Evolutionary conservation across 2,797 vertebrate species (phyloP).

Genomic region (Cyclura pinguis): DNA sequence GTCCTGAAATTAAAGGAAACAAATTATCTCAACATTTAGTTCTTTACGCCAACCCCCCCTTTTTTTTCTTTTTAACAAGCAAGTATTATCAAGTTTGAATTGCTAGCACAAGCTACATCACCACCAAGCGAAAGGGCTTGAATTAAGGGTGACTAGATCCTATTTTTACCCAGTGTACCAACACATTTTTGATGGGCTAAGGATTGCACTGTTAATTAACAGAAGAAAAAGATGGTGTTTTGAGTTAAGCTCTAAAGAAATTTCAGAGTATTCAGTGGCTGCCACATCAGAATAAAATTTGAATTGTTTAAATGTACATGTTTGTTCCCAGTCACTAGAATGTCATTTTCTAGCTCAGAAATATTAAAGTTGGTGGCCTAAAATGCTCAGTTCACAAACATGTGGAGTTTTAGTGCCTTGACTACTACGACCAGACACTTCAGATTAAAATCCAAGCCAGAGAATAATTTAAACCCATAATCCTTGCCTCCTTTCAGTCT

Average conservation of each 20-base stretch:
- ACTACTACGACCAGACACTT: neutral
- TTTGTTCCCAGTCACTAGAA: neutral
- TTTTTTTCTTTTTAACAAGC: neutral
- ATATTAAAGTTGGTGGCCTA: neutral
- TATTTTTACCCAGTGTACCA: neutral
- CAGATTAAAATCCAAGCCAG: neutral
- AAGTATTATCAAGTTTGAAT: neutral
- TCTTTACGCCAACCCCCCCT: neutral
- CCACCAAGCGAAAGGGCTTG: neutral
- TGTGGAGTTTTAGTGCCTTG: neutral
- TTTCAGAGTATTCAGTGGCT: constrained; percentile 7
- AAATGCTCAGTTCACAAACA: neutral
- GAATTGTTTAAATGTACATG: neutral
- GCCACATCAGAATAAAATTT: neutral
- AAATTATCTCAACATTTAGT: constrained; percentile 10
- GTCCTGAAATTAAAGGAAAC: constrained; percentile 79
- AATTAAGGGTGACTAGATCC: neutral
- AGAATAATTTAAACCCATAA: neutral
- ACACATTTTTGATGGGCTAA: neutral
- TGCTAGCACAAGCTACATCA: neutral
- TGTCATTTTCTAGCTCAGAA: neutral
- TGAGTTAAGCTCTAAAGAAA: neutral
- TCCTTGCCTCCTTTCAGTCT: neutral
- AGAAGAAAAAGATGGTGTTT: constrained; percentile 16
- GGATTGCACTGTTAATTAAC: constrained; percentile 16